Base-by-base conservation (phyloP, 2,113 vertebrate species). In the Passer domesticus region DNA sequence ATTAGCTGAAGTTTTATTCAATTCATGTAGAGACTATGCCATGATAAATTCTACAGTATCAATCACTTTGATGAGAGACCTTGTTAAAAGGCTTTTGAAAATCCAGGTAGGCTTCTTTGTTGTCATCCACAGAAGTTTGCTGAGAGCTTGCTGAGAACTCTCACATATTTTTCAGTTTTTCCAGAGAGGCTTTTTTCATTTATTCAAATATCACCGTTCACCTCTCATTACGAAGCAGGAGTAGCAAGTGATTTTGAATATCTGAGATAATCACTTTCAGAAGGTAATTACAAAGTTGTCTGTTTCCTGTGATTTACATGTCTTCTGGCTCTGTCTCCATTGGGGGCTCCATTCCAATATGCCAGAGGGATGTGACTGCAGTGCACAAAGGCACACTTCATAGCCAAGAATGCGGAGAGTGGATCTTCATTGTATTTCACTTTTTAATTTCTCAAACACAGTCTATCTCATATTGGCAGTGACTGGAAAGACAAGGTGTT, bases 271-370 rank as follows among this genome's bases (percentile, higher is more conserved):
- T 84, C 47, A 67, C 30, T 87, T 93, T 90, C 72, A 87, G 64
- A 47, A 95, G 47, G 27, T 92, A 94, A 93, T 83, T 94, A 86
- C 47, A 83, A 90, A 92, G n/a, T 66, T 89, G n/a, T 50, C 76
- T 86, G 11, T 78, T 96, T 88, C 43, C 46, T 46, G 46, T 94
- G 86, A 86, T 92, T 92, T 88, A 74, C 79, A 67, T 67, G 68
- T 83, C 76, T 93, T 93, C 63, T 92, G 55, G 28, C 72, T 86
- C 53, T 83, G 67, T 56, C 95, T 92, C 77, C n/a, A 62, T 0
- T 13, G 5, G 31, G 46, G 67, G 18, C 59, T 93, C 31, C 75
- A 62, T 76, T 94, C 46, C 72, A 93, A 87, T 47, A 33, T 68
- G 43, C 41, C 62, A 53, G n/a, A 84, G 82, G 53, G 50, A 79